A percentile compares a stretch with the other conserved stretches of the same genome.
Conservation (phyloP, 2,888 invertebrate genomes). For the Tenthredo scrophulariae region DNA sequence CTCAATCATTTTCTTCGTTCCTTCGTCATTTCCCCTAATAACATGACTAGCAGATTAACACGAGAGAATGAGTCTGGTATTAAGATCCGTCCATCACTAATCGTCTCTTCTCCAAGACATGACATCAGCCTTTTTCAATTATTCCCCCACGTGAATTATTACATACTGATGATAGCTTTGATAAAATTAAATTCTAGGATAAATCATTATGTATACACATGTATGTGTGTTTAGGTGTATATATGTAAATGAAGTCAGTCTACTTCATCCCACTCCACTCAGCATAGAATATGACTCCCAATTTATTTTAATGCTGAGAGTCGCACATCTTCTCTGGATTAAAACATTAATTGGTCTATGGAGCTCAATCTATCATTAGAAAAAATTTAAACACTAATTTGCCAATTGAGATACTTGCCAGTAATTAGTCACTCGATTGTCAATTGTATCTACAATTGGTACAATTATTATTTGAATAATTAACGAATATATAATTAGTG, state of each 20-base stretch:
- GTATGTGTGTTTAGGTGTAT: not conserved
- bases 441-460: constrained; percentile 33
- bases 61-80: not conserved
- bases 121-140: not conserved
- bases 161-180: not conserved
- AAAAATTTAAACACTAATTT: constrained; percentile 26
- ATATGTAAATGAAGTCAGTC: not conserved
- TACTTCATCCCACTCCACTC: not conserved
- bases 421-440: constrained; percentile 29
- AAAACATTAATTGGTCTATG: constrained; percentile 21
- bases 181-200: constrained; percentile 10
- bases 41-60: constrained; percentile 1
- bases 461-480: constrained; percentile 30
- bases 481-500: not conserved
- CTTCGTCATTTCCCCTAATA: not conserved
- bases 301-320: not conserved
- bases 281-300: not conserved
- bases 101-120: not conserved
- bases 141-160: not conserved
- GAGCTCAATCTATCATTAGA: constrained; percentile 45
- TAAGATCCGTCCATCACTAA: not conserved
- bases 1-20: not conserved
- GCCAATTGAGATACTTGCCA: constrained; percentile 38
- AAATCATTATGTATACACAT: not conserved
- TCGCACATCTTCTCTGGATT: constrained; percentile 24